A percentile compares a stretch with the other conserved stretches of the same genome.
phyloP scores from a whole-genome alignment of 2,888 invertebrate genomes.

The Norana najaformis region DNA sequence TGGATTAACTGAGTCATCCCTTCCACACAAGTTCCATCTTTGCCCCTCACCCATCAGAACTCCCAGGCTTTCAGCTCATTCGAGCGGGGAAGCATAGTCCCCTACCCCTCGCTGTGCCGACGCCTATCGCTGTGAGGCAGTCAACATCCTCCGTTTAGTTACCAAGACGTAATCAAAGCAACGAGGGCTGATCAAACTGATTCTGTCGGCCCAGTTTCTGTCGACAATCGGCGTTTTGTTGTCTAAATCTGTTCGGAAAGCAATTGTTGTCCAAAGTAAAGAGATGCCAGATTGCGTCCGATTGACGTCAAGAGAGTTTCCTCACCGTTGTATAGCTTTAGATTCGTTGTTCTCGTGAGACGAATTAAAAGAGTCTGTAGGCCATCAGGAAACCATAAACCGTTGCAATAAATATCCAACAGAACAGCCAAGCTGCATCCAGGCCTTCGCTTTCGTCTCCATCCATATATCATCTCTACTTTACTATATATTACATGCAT shows the following conservation, averaged over 20 bases:
- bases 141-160: background rate
- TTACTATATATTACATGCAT: background rate
- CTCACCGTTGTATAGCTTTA: background rate
- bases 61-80: no score
- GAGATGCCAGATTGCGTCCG: background rate
- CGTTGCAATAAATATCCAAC: background rate
- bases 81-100: background rate
- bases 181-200: background rate
- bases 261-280: conserved; percentile 13
- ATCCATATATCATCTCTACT: background rate
- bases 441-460: background rate
- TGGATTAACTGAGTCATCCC: background rate
- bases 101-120: background rate
- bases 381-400: background rate
- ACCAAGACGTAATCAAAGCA: background rate
- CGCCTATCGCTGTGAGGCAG: background rate
- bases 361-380: background rate
- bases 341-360: background rate
- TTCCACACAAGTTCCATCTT: background rate
- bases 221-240: background rate
- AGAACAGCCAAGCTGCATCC: background rate
- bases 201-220: background rate
- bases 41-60: background rate
- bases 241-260: background rate
- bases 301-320: background rate